Base-by-base conservation (phyloP, 2,888 invertebrate genomes). In the Rotaria magnacalcarata region DNA sequence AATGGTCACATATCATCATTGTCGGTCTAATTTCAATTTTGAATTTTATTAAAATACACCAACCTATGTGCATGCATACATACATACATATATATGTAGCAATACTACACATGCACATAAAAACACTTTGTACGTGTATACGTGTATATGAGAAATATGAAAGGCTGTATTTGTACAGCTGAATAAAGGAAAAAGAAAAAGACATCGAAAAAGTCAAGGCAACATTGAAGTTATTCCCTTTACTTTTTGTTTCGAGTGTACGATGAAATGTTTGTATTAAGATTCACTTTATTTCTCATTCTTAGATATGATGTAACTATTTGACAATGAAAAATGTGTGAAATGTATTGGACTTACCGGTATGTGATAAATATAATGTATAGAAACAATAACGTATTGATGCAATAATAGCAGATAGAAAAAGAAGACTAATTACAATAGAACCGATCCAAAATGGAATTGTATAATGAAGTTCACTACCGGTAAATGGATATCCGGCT, bases 391-490 rank as follows among this genome's bases (percentile, higher is more conserved):
- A 80, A n/a, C 80, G 43, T n/a, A 80, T 80, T n/a, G 47, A 80
- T 47, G 80, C 80, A 80, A 80, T 14, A 80, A 80, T 41, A n/a
- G 80, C 80, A 14, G 80, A 80, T 24, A 80, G 11, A 47, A 43
- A 80, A 5, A 80, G n/a, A 11, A 43, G 47, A 47, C 80, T n/a
- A n/a, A 80, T 80, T n/a, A 80, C 80, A 80, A 80, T 21, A n/a
- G 11, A 21, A 80, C 80, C 80, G 80, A 80, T 80, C 43, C 47
- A 80, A 47, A 80, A 80, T 80, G 80, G 80, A 80, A 80, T 80
- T 80, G 21, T 47, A 80, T 80, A 80, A 47, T 80, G 80, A 11
- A 80, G 47, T 11, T 80, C 47, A 43, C 11, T 47, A 47, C 47
- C n/a, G 24, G 43, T 19, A 80, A 80, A 80, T n/a, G 47, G 7